Base-by-base conservation (phyloP, 2,113 vertebrate genomes). In the Saccopteryx bilineata region DNA sequence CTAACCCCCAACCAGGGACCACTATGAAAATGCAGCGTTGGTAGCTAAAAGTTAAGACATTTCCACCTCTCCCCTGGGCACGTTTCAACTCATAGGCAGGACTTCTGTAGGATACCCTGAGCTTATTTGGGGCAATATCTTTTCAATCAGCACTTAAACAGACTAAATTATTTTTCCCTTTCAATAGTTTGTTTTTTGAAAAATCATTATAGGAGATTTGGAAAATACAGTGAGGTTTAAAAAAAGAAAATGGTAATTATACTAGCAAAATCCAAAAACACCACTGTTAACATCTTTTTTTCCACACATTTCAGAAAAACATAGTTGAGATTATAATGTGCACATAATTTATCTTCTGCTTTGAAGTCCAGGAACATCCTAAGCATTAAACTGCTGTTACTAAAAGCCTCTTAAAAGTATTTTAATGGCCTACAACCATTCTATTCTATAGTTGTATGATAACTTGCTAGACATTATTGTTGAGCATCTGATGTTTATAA, bases 381-480 rank as follows among this genome's bases (percentile, higher is more conserved):
- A n/a, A 50, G 33, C 56, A 87, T 82, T 95, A 72, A 74, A 80
- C 13, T 80, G 60, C 12, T 92, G 3, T 21, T 28, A 58, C 26
- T 87, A 12, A 89, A 86, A 92, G 60, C 23, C 46, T 71, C 63
- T 78, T 48, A 54, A n/a, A 81, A 78, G 21, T 50, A 96, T 78
- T 63, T 75, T 54, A 56, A 71, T 56, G 31, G 6, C n/a, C 11
- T 33, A 65, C 81, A 31, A 17, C 2, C 46, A 63, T 48, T 78
- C 39, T 50, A 17, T 39, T 72, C 12, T 65, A 52, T 7, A 68
- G 24, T 19, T 80, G 14, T 17, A 50, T 6, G 56, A 31, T n/a
- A 79, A 31, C 68, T 63, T 58, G 19, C 58, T 74, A 54, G 3
- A 23, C 9, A 28, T 56, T 9, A 68, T 0, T 94, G 9, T 19